These are phyloP conservation scores for Masnerella sp. DNA, from an alignment of 2,888 invertebrate species.

Conservation along the genomic window DNA sequence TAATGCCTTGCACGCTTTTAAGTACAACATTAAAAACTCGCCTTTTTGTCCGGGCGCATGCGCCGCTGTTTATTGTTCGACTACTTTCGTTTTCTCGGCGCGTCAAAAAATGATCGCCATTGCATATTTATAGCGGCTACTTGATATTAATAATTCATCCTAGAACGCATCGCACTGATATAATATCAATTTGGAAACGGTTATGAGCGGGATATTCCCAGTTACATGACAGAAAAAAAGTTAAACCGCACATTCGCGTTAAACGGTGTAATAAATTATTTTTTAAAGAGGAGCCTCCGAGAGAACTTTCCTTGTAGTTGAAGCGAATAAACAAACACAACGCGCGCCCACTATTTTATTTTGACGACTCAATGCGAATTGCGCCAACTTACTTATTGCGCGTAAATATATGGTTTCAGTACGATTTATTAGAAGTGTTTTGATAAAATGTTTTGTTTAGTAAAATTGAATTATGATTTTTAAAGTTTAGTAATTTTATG, in stretches of 20 bases:
- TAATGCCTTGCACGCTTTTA: conserved; percentile 39
- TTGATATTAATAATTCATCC: conserved; percentile 43
- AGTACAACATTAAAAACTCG: conserved; percentile 39
- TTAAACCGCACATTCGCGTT: conserved; percentile 34
- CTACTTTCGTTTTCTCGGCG: conserved; percentile 23
- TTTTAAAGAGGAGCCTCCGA: conserved; percentile 34
- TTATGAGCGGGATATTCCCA: conserved; percentile 34
- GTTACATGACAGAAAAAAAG: conserved; percentile 27
- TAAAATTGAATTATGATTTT: no score
- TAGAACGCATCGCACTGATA: conserved; percentile 15
- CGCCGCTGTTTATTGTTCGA: conserved; percentile 19
- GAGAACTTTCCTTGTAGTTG: conserved; percentile 6
- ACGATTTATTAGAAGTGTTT: no score
- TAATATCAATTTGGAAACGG: conserved; percentile 38
- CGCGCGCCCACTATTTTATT: conserved; percentile 11
- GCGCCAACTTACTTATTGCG: not conserved
- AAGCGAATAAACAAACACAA: conserved; percentile 13
- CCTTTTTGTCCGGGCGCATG: conserved; percentile 6
- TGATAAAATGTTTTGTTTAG: no score
- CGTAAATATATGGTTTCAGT: not conserved
- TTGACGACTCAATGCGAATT: conserved; percentile 15
- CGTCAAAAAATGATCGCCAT: conserved; percentile 29
- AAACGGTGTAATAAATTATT: conserved; percentile 50
- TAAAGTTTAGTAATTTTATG: no score
- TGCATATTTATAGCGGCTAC: conserved; percentile 39